Evolutionary conservation across 2,113 vertebrate species (phyloP).

Genomic region (Hipposideros armiger): DNA sequence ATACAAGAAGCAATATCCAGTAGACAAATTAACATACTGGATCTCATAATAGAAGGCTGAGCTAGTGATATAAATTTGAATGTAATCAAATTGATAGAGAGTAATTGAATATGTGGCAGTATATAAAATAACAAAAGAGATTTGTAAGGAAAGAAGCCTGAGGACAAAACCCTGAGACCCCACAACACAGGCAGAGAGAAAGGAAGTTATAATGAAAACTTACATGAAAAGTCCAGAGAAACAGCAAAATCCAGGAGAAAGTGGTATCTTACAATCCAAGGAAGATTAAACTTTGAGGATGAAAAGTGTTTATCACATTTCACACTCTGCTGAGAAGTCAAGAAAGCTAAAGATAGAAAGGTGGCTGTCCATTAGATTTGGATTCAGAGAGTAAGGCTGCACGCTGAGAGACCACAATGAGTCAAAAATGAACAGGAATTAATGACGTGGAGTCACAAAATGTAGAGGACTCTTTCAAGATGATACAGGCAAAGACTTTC

Average conservation of each 20-base stretch:
- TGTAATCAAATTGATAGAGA: neutral
- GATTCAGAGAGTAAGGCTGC: neutral
- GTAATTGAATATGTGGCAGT: neutral
- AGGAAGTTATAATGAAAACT: constrained; percentile 31
- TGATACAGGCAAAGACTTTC: neutral
- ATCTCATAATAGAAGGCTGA: constrained; percentile 30
- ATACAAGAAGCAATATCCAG: neutral
- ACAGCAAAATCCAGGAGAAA: constrained; percentile 26
- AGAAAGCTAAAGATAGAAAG: constrained; percentile 22
- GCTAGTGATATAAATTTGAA: neutral
- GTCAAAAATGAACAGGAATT: constrained; percentile 22
- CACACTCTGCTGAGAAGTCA: neutral
- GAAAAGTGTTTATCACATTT: neutral
- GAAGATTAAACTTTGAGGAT: constrained; percentile 7
- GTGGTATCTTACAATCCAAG: neutral
- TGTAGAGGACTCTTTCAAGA: constrained; percentile 12
- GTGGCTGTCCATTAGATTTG: neutral
- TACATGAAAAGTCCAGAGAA: neutral
- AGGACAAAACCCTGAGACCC: neutral
- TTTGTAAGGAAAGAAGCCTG: neutral
- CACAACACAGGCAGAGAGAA: neutral
- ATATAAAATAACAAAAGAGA: neutral
- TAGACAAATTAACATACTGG: neutral
- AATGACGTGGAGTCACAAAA: constrained; percentile 31
- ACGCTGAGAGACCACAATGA: neutral